A percentile compares a stretch with the other conserved stretches of the same genome.
phyloP scores from a whole-genome alignment of 2,888 invertebrate genomes.

The Zeuzera pyrina region DNA sequence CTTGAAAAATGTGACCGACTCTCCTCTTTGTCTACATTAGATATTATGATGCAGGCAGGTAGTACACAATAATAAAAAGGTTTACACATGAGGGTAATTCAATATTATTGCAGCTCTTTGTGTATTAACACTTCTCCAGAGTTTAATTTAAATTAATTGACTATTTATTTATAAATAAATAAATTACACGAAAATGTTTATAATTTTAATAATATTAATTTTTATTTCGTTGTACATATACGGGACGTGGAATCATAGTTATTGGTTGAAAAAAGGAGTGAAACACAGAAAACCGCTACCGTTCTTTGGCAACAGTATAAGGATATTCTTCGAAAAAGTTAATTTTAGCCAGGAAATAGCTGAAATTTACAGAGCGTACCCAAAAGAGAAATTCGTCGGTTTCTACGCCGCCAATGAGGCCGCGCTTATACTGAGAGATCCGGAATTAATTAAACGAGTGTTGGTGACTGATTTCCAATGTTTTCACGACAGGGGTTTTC shows the following conservation, averaged over 20 bases:
- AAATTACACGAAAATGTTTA: conserved; percentile 6
- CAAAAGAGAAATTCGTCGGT: conserved; percentile 16
- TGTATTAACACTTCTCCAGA: too few relatives aligned
- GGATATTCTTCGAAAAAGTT: conserved; percentile 6
- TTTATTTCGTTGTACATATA: conserved; percentile 9
- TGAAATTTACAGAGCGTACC: conserved; percentile 15
- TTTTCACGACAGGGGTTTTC: conserved; percentile 14
- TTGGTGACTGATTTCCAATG: conserved; percentile 16
- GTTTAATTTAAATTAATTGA: too few relatives aligned
- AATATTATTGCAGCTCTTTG: too few relatives aligned
- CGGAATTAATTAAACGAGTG: conserved; percentile 17
- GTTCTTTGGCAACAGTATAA: conserved; percentile 12
- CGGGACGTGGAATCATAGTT: conserved; percentile 12
- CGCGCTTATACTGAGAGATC: conserved; percentile 18
- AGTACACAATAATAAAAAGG: too few relatives aligned
- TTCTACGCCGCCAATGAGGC: conserved; percentile 11
- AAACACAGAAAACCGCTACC: conserved; percentile 15
- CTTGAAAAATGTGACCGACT: too few relatives aligned
- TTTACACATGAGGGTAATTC: too few relatives aligned
- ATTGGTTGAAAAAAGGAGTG: conserved; percentile 15
- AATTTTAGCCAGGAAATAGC: conserved; percentile 10
- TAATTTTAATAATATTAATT: not conserved
- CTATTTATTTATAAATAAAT: too few relatives aligned
- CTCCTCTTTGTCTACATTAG: too few relatives aligned
- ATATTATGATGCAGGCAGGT: too few relatives aligned